These are phyloP conservation scores for Percina caprodes DNA, from an alignment of 2,113 vertebrate genomes.

Conservation along the genomic window DNA sequence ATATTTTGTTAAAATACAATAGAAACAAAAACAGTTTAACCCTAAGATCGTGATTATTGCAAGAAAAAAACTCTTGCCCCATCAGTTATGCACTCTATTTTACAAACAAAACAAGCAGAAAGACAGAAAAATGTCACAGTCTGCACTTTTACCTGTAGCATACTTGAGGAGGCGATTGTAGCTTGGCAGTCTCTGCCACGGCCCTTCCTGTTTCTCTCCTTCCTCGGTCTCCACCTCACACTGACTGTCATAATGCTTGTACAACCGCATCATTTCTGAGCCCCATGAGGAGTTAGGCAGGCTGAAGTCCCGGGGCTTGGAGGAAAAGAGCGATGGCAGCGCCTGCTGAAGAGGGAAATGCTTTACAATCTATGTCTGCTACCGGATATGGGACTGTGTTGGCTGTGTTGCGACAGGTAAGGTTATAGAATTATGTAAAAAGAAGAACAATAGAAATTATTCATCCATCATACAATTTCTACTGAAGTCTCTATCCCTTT, in stretches of 20 bases:
- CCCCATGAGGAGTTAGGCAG: constrained; percentile 89
- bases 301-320: constrained; percentile 80
- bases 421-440: too few relatives aligned
- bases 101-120: background rate
- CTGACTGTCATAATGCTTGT: constrained; percentile 81
- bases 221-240: constrained; percentile 70
- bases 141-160: constrained; percentile 72
- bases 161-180: constrained; percentile 84
- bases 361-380: background rate
- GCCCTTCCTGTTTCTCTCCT: constrained; percentile 51
- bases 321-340: constrained; percentile 46
- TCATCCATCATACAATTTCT: too few relatives aligned
- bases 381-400: too few relatives aligned
- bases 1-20: background rate
- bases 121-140: background rate
- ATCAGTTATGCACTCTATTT: background rate
- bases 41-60: background rate
- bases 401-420: background rate
- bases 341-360: constrained; percentile 33
- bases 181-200: constrained; percentile 87
- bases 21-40: background rate
- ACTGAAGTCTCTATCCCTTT: too few relatives aligned
- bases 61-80: background rate
- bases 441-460: too few relatives aligned
- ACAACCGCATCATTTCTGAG: constrained; percentile 82